Evolutionary conservation across 2,888 invertebrate species (phyloP).

Genomic region (Spatulosminthurus flaviceps): DNA sequence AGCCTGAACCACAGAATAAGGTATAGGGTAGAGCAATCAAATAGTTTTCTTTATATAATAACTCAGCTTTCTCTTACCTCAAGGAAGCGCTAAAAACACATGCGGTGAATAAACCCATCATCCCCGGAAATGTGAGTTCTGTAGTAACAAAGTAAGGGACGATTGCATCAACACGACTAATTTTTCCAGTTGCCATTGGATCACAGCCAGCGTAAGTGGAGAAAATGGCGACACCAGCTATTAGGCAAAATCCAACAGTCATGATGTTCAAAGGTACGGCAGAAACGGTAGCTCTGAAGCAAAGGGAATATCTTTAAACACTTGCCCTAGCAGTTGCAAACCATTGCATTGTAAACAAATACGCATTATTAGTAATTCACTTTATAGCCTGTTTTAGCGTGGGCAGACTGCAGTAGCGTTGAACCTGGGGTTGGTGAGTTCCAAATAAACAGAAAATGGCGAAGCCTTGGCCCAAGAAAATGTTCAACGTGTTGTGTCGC

Average conservation of each 20-base stretch:
- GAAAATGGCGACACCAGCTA: constrained; percentile 61
- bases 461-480: constrained; percentile 59
- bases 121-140: constrained; percentile 58
- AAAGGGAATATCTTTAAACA: no score
- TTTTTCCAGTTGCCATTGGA: constrained; percentile 56
- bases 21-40: no score
- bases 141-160: constrained; percentile 62
- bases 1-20: no score
- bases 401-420: constrained; percentile 61
- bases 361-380: constrained; percentile 46
- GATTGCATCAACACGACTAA: constrained; percentile 56
- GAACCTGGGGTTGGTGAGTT: constrained; percentile 61
- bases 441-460: constrained; percentile 53
- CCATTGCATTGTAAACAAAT: constrained; percentile 21
- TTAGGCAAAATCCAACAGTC: constrained; percentile 55
- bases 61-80: constrained; percentile 52
- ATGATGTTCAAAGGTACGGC: constrained; percentile 58
- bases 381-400: constrained; percentile 55
- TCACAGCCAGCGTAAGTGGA: constrained; percentile 60
- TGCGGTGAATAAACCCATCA: constrained; percentile 62
- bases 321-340: background rate
- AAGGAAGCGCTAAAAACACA: constrained; percentile 63
- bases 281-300: constrained; percentile 56
- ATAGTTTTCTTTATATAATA: no score
- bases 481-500: constrained; percentile 61